Conservation (phyloP, 2,888 invertebrate genomes). For the Sinohyriopsis cumingii region DNA sequence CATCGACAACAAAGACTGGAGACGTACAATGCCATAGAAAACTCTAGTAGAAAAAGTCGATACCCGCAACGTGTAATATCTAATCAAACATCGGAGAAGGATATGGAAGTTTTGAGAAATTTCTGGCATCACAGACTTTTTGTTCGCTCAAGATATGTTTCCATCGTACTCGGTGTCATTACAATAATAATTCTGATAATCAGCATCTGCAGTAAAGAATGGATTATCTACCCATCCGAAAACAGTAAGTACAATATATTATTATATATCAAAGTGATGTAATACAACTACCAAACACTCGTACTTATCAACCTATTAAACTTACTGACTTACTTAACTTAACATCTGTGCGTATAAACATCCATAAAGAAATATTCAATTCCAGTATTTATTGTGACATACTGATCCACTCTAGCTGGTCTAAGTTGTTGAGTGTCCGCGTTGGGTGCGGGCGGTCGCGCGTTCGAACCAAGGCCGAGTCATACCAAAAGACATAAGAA, state of each 20-base stretch:
- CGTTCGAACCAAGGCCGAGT: too few relatives aligned
- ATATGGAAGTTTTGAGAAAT: constrained; percentile 55
- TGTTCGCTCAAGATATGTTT: constrained; percentile 58
- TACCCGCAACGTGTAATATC: constrained; percentile 20
- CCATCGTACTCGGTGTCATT: constrained; percentile 58
- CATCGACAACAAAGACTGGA: constrained; percentile 59
- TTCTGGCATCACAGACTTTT: constrained; percentile 69
- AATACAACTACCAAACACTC: too few relatives aligned
- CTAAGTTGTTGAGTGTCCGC: too few relatives aligned
- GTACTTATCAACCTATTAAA: too few relatives aligned
- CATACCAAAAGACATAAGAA: too few relatives aligned
- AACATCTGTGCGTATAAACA: too few relatives aligned
- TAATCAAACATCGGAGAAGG: constrained; percentile 27
- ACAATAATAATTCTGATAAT: constrained; percentile 51
- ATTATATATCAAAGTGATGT: too few relatives aligned
- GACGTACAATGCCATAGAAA: constrained; percentile 59
- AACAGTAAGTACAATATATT: neutral
- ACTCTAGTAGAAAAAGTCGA: constrained; percentile 47
- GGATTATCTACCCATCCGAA: constrained; percentile 47
- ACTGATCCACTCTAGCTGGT: too few relatives aligned
- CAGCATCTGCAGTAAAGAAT: constrained; percentile 51
- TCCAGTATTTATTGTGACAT: too few relatives aligned
- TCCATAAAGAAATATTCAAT: too few relatives aligned
- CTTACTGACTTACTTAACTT: too few relatives aligned
- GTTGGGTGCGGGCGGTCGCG: too few relatives aligned